These are phyloP conservation scores for Eupithecia inturbata DNA, from an alignment of 2,888 invertebrate species.

Conservation along the genomic window DNA sequence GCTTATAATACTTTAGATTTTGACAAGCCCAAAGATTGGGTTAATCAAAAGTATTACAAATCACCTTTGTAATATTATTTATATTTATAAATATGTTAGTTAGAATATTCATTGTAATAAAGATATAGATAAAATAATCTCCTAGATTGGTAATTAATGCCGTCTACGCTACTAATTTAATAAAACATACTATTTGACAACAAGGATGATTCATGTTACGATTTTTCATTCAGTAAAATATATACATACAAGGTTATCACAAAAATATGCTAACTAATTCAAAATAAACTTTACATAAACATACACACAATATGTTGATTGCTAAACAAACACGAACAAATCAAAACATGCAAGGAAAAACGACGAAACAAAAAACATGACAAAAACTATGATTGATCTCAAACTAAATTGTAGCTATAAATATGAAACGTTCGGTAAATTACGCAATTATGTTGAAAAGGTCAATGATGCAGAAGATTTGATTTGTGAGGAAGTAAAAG, in stretches of 20 bases:
- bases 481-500: slow-evolving; percentile 21
- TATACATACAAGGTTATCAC: background rate
- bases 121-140: background rate
- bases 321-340: slow-evolving; percentile 39
- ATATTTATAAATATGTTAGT: too few species aligned
- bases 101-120: background rate
- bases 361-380: slow-evolving; percentile 28
- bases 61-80: too few species aligned
- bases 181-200: background rate
- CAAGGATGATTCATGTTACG: background rate
- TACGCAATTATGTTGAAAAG: slow-evolving; percentile 23
- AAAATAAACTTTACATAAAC: slow-evolving; percentile 21
- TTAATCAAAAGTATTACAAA: background rate
- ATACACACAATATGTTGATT: slow-evolving; percentile 33
- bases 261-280: slow-evolving; percentile 3
- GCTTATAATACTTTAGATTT: too few species aligned
- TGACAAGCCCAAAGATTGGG: background rate
- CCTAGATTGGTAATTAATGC: background rate
- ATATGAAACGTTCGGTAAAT: slow-evolving; percentile 25
- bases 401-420: slow-evolving; percentile 18
- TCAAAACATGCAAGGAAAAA: slow-evolving; percentile 41
- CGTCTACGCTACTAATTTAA: background rate
- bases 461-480: slow-evolving; percentile 21
- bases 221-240: background rate
- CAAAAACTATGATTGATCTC: slow-evolving; percentile 43